Base-by-base conservation (phyloP, 2,888 invertebrate genomes). In the Meteorus cinctellus region DNA sequence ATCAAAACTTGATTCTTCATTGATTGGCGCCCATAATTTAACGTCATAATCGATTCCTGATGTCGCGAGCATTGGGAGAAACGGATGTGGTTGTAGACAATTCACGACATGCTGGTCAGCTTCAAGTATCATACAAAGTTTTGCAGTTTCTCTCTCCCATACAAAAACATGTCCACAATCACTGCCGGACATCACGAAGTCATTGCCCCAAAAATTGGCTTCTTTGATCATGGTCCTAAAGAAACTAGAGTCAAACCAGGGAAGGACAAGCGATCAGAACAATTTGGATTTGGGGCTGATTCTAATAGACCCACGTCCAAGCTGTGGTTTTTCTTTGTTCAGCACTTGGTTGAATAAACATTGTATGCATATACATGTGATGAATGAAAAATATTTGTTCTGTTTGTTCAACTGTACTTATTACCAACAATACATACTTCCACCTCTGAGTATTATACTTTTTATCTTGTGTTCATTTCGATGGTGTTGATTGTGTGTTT, bases 1-100 rank as follows among this genome's bases (percentile, higher is more conserved):
- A 86, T 95, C 93, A 86, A 95, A 96, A 67, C 85, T 90, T 0
- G 92, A 88, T 74, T 93, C 92, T 29, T 92, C 91, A 66, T 91
- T 90, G n/a, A 92, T 89, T 0, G 96, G 96, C 1, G 94, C 92
- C 95, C 96, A 96, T 1, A 96, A 89, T 89, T 96, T 96, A 34
- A 96, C 92, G 87, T 96, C 95, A 87, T 96, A 95, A 87, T 96
- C 96, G 78, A 96, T 96, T n/a, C 96, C 96, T 79, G 96, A 96
- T 14, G 96, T 94, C 0, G 96, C 95, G 65, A 96, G 89, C 83
- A 94, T 90, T 0, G 95, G 95, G 79, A 95, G 90, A 74, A 91
- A 92, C 0, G 96, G 96, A 90, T 96, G 96, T 0, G 96, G 96
- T 86, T 96, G 95, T 0, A 96, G 90, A 84, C 96, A 96, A 90